Percentiles rank a stretch among this genome's conserved stretches.
phyloP scores from a whole-genome alignment of 2,797 vertebrate species.

The Cuniculus paca region DNA sequence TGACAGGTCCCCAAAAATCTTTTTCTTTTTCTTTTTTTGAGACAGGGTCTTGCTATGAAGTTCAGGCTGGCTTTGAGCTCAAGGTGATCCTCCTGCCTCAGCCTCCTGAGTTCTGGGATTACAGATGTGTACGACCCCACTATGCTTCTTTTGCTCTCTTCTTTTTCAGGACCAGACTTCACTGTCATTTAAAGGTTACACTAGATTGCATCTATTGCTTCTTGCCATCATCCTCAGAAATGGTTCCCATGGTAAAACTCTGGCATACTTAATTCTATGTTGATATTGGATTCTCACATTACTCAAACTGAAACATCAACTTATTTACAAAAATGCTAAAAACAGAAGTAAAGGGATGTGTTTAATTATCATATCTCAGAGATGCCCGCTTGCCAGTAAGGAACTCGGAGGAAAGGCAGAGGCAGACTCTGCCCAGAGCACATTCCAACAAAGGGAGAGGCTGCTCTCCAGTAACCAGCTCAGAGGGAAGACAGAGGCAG shows the following conservation, averaged over 20 bases:
- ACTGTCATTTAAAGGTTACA: neutral
- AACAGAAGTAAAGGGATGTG: neutral
- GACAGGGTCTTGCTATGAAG: no score
- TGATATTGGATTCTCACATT: neutral
- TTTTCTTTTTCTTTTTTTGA: no score
- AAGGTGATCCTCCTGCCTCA: no score
- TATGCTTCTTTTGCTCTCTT: neutral
- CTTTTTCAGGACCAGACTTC: neutral
- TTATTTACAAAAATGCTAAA: constrained; percentile 20
- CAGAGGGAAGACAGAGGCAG: no score
- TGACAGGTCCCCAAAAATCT: neutral
- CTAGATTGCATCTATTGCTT: neutral
- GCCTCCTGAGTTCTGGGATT: no score
- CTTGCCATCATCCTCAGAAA: neutral
- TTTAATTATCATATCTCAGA: neutral
- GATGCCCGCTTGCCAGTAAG: no score
- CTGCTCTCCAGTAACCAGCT: no score
- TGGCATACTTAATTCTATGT: neutral
- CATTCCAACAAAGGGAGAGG: no score
- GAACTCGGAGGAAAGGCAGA: no score
- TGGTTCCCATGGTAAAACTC: neutral
- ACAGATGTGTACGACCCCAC: no score
- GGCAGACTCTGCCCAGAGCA: no score
- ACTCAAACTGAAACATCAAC: neutral
- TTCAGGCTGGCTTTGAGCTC: no score